These are phyloP conservation scores for Drosophila tani DNA, from an alignment of 1,140 invertebrate genomes.

Conservation along the genomic window DNA sequence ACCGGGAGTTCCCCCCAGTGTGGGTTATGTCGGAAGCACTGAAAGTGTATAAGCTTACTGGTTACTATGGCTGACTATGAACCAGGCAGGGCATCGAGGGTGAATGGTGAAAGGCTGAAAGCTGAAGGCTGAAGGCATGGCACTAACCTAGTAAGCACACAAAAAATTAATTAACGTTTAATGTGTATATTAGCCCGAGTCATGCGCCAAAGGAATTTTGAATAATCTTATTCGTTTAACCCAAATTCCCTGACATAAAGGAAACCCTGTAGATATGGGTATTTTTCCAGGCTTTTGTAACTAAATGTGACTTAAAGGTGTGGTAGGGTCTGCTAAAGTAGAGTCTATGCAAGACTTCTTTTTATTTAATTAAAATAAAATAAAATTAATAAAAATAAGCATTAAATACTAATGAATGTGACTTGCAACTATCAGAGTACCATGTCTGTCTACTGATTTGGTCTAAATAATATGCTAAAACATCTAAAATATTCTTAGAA, in stretches of 20 bases:
- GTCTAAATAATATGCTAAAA: too few species aligned
- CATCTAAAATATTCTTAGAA: too few species aligned
- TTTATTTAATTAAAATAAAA: too few species aligned
- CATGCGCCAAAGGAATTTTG: constrained; percentile 22
- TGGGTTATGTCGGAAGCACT: constrained; percentile 27
- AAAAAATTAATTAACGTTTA: constrained; percentile 40
- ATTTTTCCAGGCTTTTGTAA: neutral
- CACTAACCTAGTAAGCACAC: constrained; percentile 18
- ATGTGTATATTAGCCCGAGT: constrained; percentile 40
- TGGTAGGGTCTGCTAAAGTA: neutral
- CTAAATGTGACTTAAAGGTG: neutral
- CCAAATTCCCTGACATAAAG: neutral
- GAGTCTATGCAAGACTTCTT: rapidly evolving
- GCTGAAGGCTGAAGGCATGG: neutral
- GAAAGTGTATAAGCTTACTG: constrained; percentile 26
- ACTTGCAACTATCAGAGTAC: too few species aligned
- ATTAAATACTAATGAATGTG: too few species aligned
- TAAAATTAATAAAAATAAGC: too few species aligned
- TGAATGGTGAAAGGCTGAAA: neutral
- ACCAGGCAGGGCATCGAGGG: neutral
- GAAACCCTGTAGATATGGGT: neutral
- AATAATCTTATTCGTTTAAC: neutral
- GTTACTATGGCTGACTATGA: constrained; percentile 20
- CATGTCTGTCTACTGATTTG: too few species aligned
- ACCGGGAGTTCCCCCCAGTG: neutral